These are phyloP conservation scores for Chalcosyrphus nemorum DNA, from an alignment of 2,888 invertebrate species.

Conservation along the genomic window DNA sequence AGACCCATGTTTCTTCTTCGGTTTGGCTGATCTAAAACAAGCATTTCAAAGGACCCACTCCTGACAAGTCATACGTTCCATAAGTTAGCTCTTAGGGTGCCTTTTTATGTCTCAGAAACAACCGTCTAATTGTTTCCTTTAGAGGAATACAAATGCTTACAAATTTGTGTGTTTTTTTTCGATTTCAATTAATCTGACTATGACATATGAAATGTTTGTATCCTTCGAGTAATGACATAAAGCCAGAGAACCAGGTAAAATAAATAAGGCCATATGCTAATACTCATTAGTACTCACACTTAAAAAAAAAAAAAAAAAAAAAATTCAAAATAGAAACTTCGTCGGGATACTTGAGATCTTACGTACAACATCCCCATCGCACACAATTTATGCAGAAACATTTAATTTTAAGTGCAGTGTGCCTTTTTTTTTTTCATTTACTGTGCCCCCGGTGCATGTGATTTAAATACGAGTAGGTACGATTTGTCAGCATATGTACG, in stretches of 20 bases:
- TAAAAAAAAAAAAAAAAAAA: not conserved
- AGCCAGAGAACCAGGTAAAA: not conserved
- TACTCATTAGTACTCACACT: slow-evolving; percentile 42
- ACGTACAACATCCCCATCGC: not conserved
- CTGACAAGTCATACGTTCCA: no score
- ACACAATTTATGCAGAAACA: slow-evolving; percentile 40
- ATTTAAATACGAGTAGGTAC: not conserved
- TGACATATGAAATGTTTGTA: not conserved
- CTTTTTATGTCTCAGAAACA: no score
- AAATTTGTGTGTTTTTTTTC: not conserved
- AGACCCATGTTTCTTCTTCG: no score
- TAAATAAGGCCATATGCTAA: slow-evolving; percentile 36
- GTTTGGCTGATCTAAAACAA: no score
- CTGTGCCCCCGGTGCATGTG: not conserved
- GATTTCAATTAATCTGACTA: slow-evolving; percentile 24
- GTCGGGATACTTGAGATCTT: slow-evolving; percentile 3
- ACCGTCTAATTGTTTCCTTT: no score
- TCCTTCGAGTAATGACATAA: slow-evolving; percentile 11
- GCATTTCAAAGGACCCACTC: no score
- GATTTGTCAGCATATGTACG: not conserved
- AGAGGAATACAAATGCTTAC: not conserved
- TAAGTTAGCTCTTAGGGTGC: no score
- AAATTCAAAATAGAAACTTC: not conserved
- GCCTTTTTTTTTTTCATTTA: not conserved
- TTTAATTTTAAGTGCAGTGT: slow-evolving; percentile 43